Percentiles rank a stretch among this genome's conserved stretches.
These are phyloP conservation scores for Coturnix japonica DNA, from an alignment of 2,113 vertebrate genomes.

Conservation along the genomic window DNA sequence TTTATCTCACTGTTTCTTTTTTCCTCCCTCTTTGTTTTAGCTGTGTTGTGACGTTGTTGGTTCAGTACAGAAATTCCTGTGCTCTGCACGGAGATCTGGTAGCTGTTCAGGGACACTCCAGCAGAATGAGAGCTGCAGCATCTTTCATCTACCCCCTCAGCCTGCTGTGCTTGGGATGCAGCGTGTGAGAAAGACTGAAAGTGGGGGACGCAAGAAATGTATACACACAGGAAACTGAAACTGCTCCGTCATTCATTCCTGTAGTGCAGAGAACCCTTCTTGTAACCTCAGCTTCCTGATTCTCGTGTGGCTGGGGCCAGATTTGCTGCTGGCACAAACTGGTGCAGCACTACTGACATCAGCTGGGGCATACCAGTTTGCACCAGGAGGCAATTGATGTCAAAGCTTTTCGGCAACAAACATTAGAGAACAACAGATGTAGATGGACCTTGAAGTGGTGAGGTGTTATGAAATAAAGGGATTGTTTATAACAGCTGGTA, in stretches of 20 bases:
- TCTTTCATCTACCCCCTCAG: slow-evolving; percentile 25
- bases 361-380: neutral
- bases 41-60: neutral
- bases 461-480: slow-evolving; percentile 5
- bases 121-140: slow-evolving; percentile 28
- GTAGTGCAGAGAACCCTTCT: slow-evolving; percentile 54
- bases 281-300: slow-evolving; percentile 70
- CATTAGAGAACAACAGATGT: neutral
- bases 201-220: neutral
- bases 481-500: slow-evolving; percentile 9
- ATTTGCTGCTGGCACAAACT: slow-evolving; percentile 47
- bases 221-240: slow-evolving; percentile 64
- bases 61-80: neutral
- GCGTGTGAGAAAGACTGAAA: slow-evolving; percentile 50
- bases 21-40: neutral
- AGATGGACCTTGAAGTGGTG: neutral
- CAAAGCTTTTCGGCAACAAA: neutral
- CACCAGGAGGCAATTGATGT: neutral
- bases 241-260: slow-evolving; percentile 54
- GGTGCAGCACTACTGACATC: neutral
- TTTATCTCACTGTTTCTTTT: neutral
- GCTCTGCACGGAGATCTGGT: neutral
- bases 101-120: slow-evolving; percentile 2
- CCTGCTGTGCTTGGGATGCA: slow-evolving; percentile 31
- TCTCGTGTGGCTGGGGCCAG: slow-evolving; percentile 28